A percentile compares a stretch with the other conserved stretches of the same genome.
These are phyloP conservation scores for Percopsis transmontana DNA, from an alignment of 2,113 vertebrate genomes.

Conservation along the genomic window DNA sequence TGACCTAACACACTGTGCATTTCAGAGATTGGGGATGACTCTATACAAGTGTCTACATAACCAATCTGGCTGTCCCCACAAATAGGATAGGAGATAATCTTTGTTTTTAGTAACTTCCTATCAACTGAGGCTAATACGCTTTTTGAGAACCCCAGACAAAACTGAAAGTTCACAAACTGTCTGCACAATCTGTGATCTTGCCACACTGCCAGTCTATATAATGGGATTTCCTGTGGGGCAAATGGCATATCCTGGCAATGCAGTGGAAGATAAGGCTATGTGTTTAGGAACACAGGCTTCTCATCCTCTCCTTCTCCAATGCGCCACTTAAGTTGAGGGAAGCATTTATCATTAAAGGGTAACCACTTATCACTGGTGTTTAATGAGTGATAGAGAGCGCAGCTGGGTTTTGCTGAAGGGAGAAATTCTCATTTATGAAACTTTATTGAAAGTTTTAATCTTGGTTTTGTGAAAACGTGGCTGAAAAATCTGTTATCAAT, in stretches of 20 bases:
- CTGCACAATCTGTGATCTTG: constrained; percentile 15
- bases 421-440: constrained; percentile 57
- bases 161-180: constrained; percentile 27
- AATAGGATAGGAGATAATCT: constrained; percentile 31
- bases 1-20: constrained; percentile 23
- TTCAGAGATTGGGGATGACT: constrained; percentile 21
- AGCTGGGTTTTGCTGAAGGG: constrained; percentile 46
- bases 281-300: constrained; percentile 58
- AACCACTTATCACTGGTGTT: constrained; percentile 53
- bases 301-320: constrained; percentile 14
- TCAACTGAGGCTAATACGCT: constrained; percentile 13
- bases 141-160: constrained; percentile 13
- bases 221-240: constrained; percentile 23
- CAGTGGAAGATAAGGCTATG: constrained; percentile 57
- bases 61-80: constrained; percentile 16
- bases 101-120: not conserved
- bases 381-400: constrained; percentile 50
- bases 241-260: constrained; percentile 56
- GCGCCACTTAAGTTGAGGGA: constrained; percentile 36
- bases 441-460: constrained; percentile 47
- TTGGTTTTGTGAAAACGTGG: not conserved
- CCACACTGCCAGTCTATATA: constrained; percentile 18
- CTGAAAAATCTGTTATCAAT: no score
- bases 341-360: constrained; percentile 56
- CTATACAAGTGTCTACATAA: constrained; percentile 21